Percentiles rank a stretch among this genome's conserved stretches.
Evolutionary conservation across 2,113 vertebrate genomes (phyloP).

Genomic region (Dromaius novaehollandiae): DNA sequence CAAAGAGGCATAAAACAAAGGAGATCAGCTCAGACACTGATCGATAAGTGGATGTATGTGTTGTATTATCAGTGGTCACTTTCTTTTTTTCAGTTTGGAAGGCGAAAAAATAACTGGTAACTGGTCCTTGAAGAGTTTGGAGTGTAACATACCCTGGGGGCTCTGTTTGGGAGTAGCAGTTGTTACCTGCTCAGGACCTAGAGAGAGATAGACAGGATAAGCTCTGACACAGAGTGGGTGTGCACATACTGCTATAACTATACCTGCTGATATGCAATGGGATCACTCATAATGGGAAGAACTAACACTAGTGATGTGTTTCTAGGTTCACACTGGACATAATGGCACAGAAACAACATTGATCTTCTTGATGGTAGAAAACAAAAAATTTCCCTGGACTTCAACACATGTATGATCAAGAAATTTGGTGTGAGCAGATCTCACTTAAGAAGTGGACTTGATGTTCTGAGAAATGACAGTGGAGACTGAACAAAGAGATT

Average conservation of each 20-base stretch:
- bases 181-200: background rate
- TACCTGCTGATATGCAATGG: background rate
- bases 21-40: background rate
- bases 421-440: background rate
- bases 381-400: background rate
- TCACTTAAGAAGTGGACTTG: background rate
- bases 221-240: background rate
- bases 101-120: background rate
- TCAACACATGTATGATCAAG: background rate
- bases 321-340: background rate
- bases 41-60: background rate
- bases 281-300: background rate
- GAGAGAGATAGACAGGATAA: background rate
- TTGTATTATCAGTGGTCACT: background rate
- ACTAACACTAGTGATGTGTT: background rate
- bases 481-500: background rate
- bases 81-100: background rate
- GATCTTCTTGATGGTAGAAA: background rate
- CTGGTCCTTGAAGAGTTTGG: background rate
- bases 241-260: background rate
- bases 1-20: background rate
- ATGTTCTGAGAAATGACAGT: background rate
- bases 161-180: background rate
- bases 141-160: background rate
- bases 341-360: background rate